Conservation (phyloP, 2,113 vertebrate species). For the Benitochromis conjunctus region DNA sequence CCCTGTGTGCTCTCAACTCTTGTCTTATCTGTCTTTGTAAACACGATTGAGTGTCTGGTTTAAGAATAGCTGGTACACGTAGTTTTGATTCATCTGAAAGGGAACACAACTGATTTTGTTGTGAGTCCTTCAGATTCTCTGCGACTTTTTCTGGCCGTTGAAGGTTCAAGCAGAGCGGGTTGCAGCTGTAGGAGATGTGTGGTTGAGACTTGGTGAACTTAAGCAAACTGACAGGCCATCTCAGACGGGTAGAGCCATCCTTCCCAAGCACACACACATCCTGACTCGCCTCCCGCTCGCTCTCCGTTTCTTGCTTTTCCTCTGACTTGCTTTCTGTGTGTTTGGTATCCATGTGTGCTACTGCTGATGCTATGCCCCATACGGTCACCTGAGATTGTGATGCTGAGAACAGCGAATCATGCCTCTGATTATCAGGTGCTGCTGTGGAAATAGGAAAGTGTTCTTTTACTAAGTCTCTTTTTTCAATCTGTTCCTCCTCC, state of each 20-base stretch:
- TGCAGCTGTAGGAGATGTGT: constrained; percentile 89
- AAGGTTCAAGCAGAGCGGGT: constrained; percentile 82
- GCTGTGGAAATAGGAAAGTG: constrained; percentile 17
- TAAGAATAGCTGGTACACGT: constrained; percentile 12
- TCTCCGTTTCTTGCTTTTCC: constrained; percentile 3
- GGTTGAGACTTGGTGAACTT: constrained; percentile 89
- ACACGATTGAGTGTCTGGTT: constrained; percentile 19
- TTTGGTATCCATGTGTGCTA: neutral
- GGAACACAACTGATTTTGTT: neutral
- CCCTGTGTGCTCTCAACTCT: constrained; percentile 6
- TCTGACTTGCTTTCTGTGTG: neutral
- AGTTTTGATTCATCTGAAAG: constrained; percentile 20
- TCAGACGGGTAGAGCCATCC: constrained; percentile 81
- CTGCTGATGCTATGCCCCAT: neutral
- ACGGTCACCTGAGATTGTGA: neutral
- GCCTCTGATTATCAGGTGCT: constrained; percentile 18
- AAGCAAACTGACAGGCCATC: constrained; percentile 87
- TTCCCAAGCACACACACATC: constrained; percentile 83
- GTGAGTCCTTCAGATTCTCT: neutral
- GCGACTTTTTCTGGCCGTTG: neutral
- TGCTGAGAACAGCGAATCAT: neutral
- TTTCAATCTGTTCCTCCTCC: constrained; percentile 29
- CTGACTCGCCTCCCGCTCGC: constrained; percentile 18
- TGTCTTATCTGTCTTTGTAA: constrained; percentile 36
- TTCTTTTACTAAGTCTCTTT: constrained; percentile 21